Conservation (phyloP, 1,140 invertebrate genomes). For the Drosophila sp. region DNA sequence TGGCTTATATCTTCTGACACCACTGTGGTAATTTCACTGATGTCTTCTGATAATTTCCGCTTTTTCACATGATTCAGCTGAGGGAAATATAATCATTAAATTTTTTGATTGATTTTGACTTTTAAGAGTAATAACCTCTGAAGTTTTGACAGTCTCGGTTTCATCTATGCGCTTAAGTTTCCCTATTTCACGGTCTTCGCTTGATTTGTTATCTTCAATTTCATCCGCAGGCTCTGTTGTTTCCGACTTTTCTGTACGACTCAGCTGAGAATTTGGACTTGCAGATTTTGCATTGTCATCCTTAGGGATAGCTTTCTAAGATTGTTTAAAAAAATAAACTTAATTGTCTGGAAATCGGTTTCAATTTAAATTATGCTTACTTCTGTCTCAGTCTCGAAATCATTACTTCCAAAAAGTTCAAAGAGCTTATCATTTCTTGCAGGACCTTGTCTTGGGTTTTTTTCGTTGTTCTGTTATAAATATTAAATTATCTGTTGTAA, state of each 20-base stretch:
- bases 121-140: not conserved
- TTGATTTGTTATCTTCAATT: not conserved
- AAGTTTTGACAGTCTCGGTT: too few species aligned
- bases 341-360: not conserved
- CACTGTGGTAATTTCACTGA: too few species aligned
- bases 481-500: not conserved
- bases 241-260: not conserved
- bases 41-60: not conserved
- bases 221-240: not conserved
- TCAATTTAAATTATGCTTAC: not conserved
- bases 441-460: not conserved
- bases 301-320: not conserved
- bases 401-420: conserved; percentile 23
- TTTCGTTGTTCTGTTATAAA: not conserved
- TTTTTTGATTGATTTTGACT: too few species aligned
- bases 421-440: conserved; percentile 27
- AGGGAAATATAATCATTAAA: not conserved
- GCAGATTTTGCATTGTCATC: not conserved
- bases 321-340: not conserved
- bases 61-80: conserved; percentile 5
- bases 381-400: conserved; percentile 14
- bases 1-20: conserved; percentile 12
- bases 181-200: conserved; percentile 1
- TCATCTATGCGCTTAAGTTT: not conserved
- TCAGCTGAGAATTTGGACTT: not conserved